Percentiles rank a stretch among this genome's conserved stretches.
phyloP scores from a whole-genome alignment of 2,113 vertebrate genomes.

The Speoplatyrhinus poulsoni region DNA sequence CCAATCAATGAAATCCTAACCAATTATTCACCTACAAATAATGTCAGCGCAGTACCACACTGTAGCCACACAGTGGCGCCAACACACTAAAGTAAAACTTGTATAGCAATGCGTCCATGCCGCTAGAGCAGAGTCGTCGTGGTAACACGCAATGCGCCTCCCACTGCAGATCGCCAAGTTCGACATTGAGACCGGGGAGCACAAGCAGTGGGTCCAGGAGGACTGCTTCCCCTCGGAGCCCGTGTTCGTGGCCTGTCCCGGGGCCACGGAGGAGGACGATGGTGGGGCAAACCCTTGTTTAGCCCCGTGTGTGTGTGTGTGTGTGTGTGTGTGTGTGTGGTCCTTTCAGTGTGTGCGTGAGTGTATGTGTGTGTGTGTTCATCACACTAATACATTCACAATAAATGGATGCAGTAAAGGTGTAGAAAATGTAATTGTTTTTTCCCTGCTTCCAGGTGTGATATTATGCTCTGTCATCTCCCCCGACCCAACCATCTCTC shows the following conservation, averaged over 20 bases:
- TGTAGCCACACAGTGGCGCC: no score
- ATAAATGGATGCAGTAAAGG: no score
- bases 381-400: no score
- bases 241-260: constrained; percentile 83
- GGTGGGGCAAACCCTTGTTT: constrained; percentile 69
- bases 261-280: constrained; percentile 85
- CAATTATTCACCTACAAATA: no score
- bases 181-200: constrained; percentile 76
- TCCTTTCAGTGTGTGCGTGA: not conserved
- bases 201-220: constrained; percentile 77
- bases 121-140: no score
- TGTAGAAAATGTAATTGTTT: no score
- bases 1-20: no score
- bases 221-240: constrained; percentile 88
- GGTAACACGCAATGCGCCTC: not conserved
- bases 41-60: no score
- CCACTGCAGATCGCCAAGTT: constrained; percentile 82
- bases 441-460: constrained; percentile 75
- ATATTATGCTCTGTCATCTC: constrained; percentile 85
- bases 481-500: constrained; percentile 73
- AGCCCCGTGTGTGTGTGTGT: not conserved
- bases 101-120: no score
- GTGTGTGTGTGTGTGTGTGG: not conserved
- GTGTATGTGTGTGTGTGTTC: not conserved
- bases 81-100: no score